Base-by-base conservation (phyloP, 2,113 vertebrate genomes). In the Apus apus region DNA sequence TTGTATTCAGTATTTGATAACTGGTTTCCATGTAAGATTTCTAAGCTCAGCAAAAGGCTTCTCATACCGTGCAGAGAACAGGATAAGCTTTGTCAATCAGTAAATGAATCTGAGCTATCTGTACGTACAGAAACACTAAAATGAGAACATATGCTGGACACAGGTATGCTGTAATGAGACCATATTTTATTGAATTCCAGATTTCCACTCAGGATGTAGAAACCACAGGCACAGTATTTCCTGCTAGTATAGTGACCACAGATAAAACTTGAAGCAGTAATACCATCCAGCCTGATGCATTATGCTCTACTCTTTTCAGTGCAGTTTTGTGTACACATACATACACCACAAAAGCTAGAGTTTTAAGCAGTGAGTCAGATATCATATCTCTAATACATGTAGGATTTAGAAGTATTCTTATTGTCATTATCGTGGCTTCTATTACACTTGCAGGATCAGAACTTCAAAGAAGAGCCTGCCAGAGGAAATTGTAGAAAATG, bases 171-270 rank as follows among this genome's bases (percentile, higher is more conserved):
- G 91, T 97, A 94, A 94, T 90, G 85, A 94, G 83, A 82, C 85
- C 71, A 12, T 90, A 93, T 92, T 94, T 97, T 96, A 97, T 89
- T 97, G 89, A 93, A 91, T 95, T 97, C 90, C 91, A 95, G 79
- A 76, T 95, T 90, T 94, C 90, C 91, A 95, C 88, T 97, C 95
- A 91, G 81, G 89, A 96, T 97, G 89, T 96, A 94, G 80, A 97
- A 98, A 97, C 92, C 71, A 91, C 95, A 97, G 85, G 89, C 93
- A 93, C 94, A 90, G 46, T 92, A 86, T 87, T 96, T 96, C 94
- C 96, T 96, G 93, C 83, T 97, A 96, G 73, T 90, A 57, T 5
- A 62, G 84, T 89, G 83, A 96, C 94, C 93, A 89, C 96, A 97
- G 97, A 97, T 96, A 97, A 96, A 95, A 95, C 36, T 71, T 6